phyloP scores from a whole-genome alignment of 2,113 vertebrate genomes.

The Leptocoma aspasia region DNA sequence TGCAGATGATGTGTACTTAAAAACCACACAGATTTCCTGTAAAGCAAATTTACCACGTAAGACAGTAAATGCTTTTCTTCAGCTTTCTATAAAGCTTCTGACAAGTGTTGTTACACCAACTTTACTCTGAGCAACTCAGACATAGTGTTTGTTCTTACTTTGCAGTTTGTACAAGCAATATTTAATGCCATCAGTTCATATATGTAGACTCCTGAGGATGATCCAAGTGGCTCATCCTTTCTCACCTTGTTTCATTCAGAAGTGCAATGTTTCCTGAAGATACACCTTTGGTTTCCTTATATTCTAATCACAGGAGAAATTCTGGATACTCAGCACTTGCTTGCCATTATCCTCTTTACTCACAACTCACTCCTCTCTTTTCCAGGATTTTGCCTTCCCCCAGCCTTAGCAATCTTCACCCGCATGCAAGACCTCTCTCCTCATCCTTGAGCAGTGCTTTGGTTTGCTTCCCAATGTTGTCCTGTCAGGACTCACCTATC shows the following conservation, averaged over 20 bases:
- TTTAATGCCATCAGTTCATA: neutral
- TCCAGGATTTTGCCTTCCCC: neutral
- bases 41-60: neutral
- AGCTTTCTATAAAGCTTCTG: neutral
- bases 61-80: neutral
- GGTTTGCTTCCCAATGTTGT: neutral
- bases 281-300: neutral
- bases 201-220: neutral
- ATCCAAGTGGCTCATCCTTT: neutral
- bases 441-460: neutral
- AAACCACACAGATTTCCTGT: neutral
- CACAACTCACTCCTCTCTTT: neutral
- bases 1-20: neutral
- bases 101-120: neutral
- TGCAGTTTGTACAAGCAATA: neutral
- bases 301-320: neutral
- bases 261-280: neutral
- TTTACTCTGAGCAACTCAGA: neutral
- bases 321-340: neutral
- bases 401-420: neutral
- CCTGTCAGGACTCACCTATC: neutral
- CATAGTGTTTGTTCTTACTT: neutral
- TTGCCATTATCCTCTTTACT: neutral
- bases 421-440: neutral
- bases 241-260: neutral